These are phyloP conservation scores for Synergus laeviventris DNA, from an alignment of 2,888 invertebrate genomes.

Conservation along the genomic window DNA sequence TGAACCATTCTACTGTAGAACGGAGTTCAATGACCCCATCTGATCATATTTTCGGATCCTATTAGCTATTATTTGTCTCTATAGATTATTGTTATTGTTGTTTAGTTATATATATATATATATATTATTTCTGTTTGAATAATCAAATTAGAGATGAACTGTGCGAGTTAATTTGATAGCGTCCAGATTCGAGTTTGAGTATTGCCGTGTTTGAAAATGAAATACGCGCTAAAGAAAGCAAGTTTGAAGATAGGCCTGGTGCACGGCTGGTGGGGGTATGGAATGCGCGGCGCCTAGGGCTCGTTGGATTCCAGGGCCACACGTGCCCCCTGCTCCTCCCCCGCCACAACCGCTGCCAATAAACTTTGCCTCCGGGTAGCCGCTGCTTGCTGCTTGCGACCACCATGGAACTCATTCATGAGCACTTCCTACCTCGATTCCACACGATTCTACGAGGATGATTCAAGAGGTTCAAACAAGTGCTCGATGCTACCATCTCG, in stretches of 20 bases:
- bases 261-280: conserved; percentile 72
- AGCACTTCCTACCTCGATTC: conserved; percentile 78
- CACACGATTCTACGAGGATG: conserved; percentile 37
- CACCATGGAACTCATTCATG: conserved; percentile 78
- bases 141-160: too few species aligned
- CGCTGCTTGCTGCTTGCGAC: conserved; percentile 67
- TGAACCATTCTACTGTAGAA: background rate
- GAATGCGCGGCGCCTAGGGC: conserved; percentile 80
- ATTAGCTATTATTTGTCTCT: too few species aligned
- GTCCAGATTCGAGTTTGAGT: conserved; percentile 48
- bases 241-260: conserved; percentile 62
- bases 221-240: conserved; percentile 64
- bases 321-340: conserved; percentile 68
- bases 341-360: conserved; percentile 71
- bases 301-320: conserved; percentile 78
- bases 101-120: too few species aligned
- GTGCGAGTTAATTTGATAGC: conserved; percentile 43
- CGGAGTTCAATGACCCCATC: background rate
- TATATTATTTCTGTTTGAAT: too few species aligned
- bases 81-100: too few species aligned
- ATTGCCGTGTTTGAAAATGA: conserved; percentile 59
- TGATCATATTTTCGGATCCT: too few species aligned
- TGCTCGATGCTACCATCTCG: conserved; percentile 54
- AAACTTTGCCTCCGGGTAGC: conserved; percentile 72
- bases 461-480: conserved; percentile 4